Base-by-base conservation (phyloP, 2,797 vertebrate genomes). In the Arvicola amphibius region DNA sequence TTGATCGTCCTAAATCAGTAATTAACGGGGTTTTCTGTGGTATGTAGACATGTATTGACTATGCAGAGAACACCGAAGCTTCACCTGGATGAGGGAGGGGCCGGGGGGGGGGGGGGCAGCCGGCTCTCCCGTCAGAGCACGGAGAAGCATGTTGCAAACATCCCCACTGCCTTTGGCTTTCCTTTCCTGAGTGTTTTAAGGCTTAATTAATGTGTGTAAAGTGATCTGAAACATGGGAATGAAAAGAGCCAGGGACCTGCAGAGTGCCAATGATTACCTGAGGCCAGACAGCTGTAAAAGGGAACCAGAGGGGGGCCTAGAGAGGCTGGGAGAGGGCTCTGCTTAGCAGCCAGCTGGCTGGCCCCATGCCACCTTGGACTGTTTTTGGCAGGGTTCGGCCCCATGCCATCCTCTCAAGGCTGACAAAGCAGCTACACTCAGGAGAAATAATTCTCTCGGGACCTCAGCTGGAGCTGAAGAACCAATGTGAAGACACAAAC, bases 201-300 rank as follows among this genome's bases (percentile, higher is more conserved):
- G 87, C 94, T 97, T 96, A 94, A 95, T 97, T 96, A 97, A 95
- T 7, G 32, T 21, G 43, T 94, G 94, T 90, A 97, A 97, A 97
- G 95, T 94, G 96, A 97, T 97, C 97, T 97, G 97, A 97, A 96
- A 97, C 27, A 81, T 74, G 11, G 92, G 80, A 90, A 80, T 95
- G 80, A 84, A 92, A 94, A 71, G 92, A 87, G 89, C 92, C n/a
- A 23, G 53, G 96, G 90, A 94, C 34, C 67, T 2, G 43, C 89
- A 19, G 84, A 69, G 63, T 74, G 92, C 51, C 11, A 25, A 25
- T 40, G 88, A 93, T 85, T 97, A 96, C 95, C 96, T 97, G 95
- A 96, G 93, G 94, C 46, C 3, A 96, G 92, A 94, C 91, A 93
- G 94, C 94, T 93, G 87, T 88, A 73, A 90, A 43, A 14, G 85